phyloP scores from a whole-genome alignment of 1,140 invertebrate species.

The Cheumatopsyche charites region DNA sequence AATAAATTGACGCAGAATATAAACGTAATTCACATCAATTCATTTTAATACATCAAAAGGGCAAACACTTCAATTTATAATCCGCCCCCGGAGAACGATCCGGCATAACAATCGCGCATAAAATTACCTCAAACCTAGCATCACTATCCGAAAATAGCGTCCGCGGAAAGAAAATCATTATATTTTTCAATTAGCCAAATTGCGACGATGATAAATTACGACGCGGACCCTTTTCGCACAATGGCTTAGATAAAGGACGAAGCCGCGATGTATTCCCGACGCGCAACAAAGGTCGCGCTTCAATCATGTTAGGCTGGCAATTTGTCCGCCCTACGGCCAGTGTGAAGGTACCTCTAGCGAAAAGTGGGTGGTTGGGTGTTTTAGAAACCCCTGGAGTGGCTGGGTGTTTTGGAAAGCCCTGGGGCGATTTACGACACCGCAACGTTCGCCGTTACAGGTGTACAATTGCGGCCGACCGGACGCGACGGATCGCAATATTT shows the following conservation, averaged over 20 bases:
- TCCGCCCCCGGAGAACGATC: too few relatives aligned
- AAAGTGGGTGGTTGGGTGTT: not conserved
- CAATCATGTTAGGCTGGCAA: constrained; percentile 7
- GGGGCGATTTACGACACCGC: constrained; percentile 18
- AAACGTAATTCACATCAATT: too few relatives aligned
- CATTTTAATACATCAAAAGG: too few relatives aligned
- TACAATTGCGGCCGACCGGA: constrained; percentile 1
- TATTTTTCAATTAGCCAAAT: constrained; percentile 19
- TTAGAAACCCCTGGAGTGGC: not conserved
- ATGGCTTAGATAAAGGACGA: constrained; percentile 20
- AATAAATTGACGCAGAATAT: too few relatives aligned
- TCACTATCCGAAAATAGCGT: not conserved
- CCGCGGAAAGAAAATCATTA: too few relatives aligned
- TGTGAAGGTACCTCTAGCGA: too few relatives aligned
- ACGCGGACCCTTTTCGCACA: constrained; percentile 4
- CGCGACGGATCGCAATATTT: not conserved
- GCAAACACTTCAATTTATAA: too few relatives aligned
- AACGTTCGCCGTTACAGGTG: not conserved
- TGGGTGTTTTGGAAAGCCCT: not conserved
- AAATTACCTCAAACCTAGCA: not conserved
- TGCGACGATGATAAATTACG: constrained; percentile 11
- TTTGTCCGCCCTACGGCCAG: not conserved
- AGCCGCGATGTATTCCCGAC: not conserved
- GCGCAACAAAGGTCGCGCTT: constrained; percentile 20
- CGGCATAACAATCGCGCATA: too few relatives aligned